Base-by-base conservation (phyloP, 37 sponge, comb jelly and placozoan genomes). In the Diacarnus erythraeanus region DNA sequence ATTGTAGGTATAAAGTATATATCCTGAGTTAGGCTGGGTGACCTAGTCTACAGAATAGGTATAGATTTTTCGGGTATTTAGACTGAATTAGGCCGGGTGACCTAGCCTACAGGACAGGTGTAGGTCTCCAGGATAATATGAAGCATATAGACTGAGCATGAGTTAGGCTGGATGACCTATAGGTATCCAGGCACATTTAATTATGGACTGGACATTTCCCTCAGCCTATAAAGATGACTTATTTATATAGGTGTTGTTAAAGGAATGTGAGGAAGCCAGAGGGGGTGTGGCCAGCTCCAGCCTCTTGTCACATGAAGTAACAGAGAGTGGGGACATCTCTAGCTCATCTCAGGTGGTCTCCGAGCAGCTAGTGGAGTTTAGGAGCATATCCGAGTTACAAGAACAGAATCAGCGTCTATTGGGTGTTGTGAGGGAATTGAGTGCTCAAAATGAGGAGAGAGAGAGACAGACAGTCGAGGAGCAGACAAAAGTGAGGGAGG, bases 361-460 rank as follows among this genome's bases (percentile, higher is more conserved):
- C 60, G 80, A 72, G 18, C 83, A 86, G 12, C 79, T 92, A 51
- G 91, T 93, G 17, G 71, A 84, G 10, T 96, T 91, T 78, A 87
- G 96, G 79, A 86, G 42, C 63, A 74, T 98, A 3, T 85, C 85
- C 40, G 99, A 98, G 64, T 81, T 96, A 12, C 99, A 98, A 65
- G 54, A 88, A 59, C 92, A 91, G 75, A 98, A 98, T 79, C 87
- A 93, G 84, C 77, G 83, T 78, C 69, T 98, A 65, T 76, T 98
- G 76, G 64, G 81, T 36, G 94, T 93, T 3, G 96, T 96, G 68
- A 77, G 99, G 33, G 94, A 91, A 39, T 71, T 96, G 51, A 91
- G 97, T 31, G 83, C 87, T 38, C 78, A 91, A 56, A 84, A 90
- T 36, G 97, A 96, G 80, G 59, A 85, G 42, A 59, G 65, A 57